Evolutionary conservation across 2,888 invertebrate species (phyloP).

Genomic region (Germaria angustata): DNA sequence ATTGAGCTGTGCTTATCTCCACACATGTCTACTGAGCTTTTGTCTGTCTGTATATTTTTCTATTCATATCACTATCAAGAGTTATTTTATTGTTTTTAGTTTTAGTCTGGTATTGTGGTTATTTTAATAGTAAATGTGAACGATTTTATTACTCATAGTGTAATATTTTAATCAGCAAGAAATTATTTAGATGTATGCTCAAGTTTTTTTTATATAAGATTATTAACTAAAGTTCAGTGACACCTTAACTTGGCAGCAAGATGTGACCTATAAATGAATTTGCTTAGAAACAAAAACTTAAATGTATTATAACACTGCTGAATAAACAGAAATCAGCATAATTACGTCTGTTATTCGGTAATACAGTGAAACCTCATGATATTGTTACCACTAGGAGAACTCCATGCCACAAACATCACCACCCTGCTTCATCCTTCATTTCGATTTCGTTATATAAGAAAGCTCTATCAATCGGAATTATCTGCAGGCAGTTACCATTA

Average conservation of each 20-base stretch:
- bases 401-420: too few species aligned
- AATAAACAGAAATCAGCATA: too few species aligned
- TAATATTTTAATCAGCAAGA: slow-evolving; percentile 12
- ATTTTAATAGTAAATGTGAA: not conserved
- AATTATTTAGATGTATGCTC: not conserved
- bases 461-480: too few species aligned
- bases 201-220: not conserved
- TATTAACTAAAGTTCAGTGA: slow-evolving; percentile 20
- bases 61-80: slow-evolving; percentile 28
- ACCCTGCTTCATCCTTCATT: too few species aligned
- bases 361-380: too few species aligned
- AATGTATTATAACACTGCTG: too few species aligned
- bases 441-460: too few species aligned
- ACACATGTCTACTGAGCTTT: not conserved
- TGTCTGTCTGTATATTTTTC: slow-evolving; percentile 6
- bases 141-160: not conserved
- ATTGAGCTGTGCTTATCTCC: not conserved
- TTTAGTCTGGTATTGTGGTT: slow-evolving; percentile 43
- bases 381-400: too few species aligned
- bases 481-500: too few species aligned
- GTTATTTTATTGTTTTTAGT: slow-evolving; percentile 37
- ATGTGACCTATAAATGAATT: not conserved
- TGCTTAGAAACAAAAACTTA: too few species aligned
- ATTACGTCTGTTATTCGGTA: too few species aligned
- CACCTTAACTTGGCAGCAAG: not conserved